Evolutionary conservation across 2,797 vertebrate genomes (phyloP).

Genomic region (Eospalax fontanierii): DNA sequence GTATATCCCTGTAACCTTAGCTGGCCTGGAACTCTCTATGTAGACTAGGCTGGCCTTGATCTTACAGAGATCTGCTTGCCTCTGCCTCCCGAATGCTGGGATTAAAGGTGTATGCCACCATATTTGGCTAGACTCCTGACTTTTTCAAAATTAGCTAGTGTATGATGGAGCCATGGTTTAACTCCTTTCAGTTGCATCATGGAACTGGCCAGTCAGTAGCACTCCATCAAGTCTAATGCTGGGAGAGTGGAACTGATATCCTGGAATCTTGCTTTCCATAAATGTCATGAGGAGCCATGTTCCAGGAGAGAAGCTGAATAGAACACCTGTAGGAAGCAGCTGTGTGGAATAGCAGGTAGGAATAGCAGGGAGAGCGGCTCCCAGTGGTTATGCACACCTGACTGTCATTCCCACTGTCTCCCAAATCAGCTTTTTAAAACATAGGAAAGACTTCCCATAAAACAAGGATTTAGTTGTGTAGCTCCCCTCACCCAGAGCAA

Average conservation of each 20-base stretch:
- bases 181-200: not conserved
- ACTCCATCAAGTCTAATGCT: not conserved
- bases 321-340: not conserved
- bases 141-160: not conserved
- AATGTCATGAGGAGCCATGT: not conserved
- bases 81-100: too few species aligned
- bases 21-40: too few species aligned
- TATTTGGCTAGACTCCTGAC: not conserved
- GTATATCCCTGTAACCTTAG: too few species aligned
- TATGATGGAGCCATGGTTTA: not conserved
- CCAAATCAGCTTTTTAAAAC: not conserved
- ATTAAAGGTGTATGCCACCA: too few species aligned
- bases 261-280: not conserved
- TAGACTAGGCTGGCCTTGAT: too few species aligned
- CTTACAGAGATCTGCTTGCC: too few species aligned
- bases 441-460: not conserved
- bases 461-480: not conserved
- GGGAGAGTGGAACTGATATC: not conserved
- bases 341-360: not conserved
- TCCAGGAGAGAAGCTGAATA: too few species aligned
- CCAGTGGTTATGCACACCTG: not conserved
- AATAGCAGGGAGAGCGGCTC: not conserved
- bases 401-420: not conserved
- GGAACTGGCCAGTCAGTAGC: not conserved
- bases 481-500: not conserved